Evolutionary conservation across 1,140 invertebrate species (phyloP), one percentile per base, ranked within the genome.

Genomic region (Drosophila malerkotliana): DNA sequence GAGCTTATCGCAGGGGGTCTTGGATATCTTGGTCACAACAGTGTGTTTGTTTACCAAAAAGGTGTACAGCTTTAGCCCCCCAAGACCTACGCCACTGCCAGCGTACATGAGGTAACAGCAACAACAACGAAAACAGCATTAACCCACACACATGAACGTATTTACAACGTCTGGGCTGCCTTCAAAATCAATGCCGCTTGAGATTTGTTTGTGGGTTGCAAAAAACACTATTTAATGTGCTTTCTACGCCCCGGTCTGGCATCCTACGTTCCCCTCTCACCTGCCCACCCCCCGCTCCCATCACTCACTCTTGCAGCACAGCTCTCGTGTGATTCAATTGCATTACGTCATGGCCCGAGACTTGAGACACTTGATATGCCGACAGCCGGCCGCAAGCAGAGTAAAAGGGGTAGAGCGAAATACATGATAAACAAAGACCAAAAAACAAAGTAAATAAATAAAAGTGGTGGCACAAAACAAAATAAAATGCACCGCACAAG

Each of bases 161-260:
- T 51, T 58, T 28, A 59, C 55, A 55, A n/a, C 51, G 58, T 73
- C 47, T 63, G 62, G 62, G 48, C 59, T 83, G 71, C 79, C 79
- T 79, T 82, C 80, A 56, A 71, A 83, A 83, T 79, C 79, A 83
- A 83, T 83, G 80, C 55, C 75, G 80, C 76, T 69, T 64, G 62
- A 74, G 66, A 60, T 72, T 82, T 79, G 79, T 62, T 72, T 57
- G 79, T 68, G 79, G 79, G 74, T 47, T 74, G 79, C 32, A 62
- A 69, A 82, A 68, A 45, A 77, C 47, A 48, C 77, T 48, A 60
- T 71, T 39, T 55, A 34, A 51, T 58, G 26, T 67, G 49, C 61
- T 80, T 67, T 76, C 64, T 67, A 63, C 39, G 61, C 49, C 44
- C 41, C 54, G 44, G 39, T 44, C 39, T 15, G 39, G 30, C 24